Base-by-base conservation (phyloP, 2,888 invertebrate species). In the Capitulum mitella region DNA sequence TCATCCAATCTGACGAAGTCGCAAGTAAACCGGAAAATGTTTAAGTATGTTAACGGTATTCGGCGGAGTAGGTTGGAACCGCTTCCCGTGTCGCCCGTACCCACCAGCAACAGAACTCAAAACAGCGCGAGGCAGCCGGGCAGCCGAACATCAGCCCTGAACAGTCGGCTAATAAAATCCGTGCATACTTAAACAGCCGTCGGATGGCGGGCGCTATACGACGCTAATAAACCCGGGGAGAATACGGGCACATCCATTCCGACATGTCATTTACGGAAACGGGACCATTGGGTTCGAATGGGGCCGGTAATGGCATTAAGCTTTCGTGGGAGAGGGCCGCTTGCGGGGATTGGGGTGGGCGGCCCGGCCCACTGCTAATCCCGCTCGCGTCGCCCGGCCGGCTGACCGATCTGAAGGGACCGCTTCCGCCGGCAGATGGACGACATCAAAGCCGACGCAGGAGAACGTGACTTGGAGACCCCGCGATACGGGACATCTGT, bases 231-330 rank as follows among this genome's bases (percentile, higher is more conserved):
- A 58, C 58, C 58, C 5, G 58, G 29, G n/a, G 29, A 58, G 58
- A n/a, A 12, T n/a, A 58, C 58, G n/a, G 58, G 22, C 26, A 22
- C 22, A 26, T 51, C 51, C 51, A 26, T 51, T 58, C 58, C 29
- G 29, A 10, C 10, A 16, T 3, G n/a, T 58, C 64, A 34, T 19
- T 64, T 64, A 32, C 64, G 16, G 34, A 29, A 34, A 12, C 5
- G 34, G 34, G 34, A 3, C 34, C 19, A 64, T 64, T 64, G 10
- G 34, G 64, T 29, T 64, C 32, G 34, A 64, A 64, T 64, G 64
- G 64, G 29, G 64, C 64, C 64, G 34, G 14, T 64, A 64, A 64
- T 64, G 64, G 64, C 19, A 64, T 64, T 64, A 64, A 3, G 19
- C 19, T 19, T 64, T 10, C 34, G 64, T 34, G 64, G 14, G 64